phyloP scores from a whole-genome alignment of 1,140 invertebrate species.

The Microplitis demolitor region DNA sequence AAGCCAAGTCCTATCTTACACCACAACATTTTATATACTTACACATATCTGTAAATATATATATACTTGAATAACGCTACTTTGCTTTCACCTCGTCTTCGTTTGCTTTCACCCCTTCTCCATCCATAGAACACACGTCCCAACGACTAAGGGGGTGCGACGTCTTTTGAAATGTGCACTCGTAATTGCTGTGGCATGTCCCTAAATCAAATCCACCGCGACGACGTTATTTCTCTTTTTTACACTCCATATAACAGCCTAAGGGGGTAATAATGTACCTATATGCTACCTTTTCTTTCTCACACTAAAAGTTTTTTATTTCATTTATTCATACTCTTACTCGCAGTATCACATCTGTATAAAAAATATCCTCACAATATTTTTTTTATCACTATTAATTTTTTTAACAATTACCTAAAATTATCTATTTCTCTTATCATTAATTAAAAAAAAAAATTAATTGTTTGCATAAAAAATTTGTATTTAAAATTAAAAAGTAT shows the following conservation, averaged over 20 bases:
- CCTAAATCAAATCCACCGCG: conserved; percentile 40
- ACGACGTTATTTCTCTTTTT: neutral
- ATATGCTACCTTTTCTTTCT: neutral
- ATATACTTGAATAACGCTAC: neutral
- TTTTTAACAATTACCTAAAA: too few relatives aligned
- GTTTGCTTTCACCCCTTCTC: conserved; percentile 2
- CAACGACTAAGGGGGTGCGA: conserved; percentile 12
- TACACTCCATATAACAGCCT: neutral
- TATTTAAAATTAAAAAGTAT: neutral
- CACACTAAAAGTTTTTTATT: neutral
- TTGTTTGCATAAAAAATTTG: neutral
- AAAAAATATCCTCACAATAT: too few relatives aligned
- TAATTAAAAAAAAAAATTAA: too few relatives aligned
- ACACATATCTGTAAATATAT: conserved; percentile 20
- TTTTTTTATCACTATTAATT: too few relatives aligned
- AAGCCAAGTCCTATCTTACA: conserved; percentile 38
- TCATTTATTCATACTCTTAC: neutral
- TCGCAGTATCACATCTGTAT: too few relatives aligned
- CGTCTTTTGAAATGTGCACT: conserved; percentile 44
- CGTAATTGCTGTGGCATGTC: conserved; percentile 49
- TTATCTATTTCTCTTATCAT: too few relatives aligned
- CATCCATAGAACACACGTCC: neutral
- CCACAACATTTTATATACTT: conserved; percentile 2
- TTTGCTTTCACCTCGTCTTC: neutral
- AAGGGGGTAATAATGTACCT: neutral